phyloP scores from a whole-genome alignment of 1,140 invertebrate genomes.

The Pomacea maculata region DNA sequence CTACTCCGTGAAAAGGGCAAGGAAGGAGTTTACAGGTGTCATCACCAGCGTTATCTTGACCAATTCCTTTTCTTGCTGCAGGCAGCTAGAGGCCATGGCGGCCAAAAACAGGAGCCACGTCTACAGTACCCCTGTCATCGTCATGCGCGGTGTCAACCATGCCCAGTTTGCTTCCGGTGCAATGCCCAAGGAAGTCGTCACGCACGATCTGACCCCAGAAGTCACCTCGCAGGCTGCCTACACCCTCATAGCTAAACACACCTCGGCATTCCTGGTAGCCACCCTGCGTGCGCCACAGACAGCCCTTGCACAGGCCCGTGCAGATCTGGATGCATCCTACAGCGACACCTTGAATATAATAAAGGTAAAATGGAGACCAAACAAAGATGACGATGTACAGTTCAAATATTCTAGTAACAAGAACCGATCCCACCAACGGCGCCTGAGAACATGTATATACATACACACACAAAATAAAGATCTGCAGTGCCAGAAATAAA shows the following conservation, averaged over 20 bases:
- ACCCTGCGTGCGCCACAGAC: constrained; percentile 21
- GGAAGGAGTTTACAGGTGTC: too few species aligned
- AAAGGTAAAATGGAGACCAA: constrained; percentile 18
- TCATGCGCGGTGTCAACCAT: constrained; percentile 38
- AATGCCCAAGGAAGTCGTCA: constrained; percentile 36
- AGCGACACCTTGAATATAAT: constrained; percentile 22
- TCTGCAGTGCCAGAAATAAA: neutral
- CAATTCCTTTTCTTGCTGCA: neutral
- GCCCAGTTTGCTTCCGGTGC: constrained; percentile 43
- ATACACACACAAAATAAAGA: neutral
- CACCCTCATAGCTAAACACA: constrained; percentile 24
- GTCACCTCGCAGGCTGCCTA: constrained; percentile 28
- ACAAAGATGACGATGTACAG: too few species aligned
- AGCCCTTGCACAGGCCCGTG: neutral
- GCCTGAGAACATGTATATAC: neutral
- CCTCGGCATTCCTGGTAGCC: constrained; percentile 28
- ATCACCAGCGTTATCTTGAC: too few species aligned
- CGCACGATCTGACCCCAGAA: constrained; percentile 35
- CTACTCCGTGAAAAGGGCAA: too few species aligned
- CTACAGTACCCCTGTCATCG: constrained; percentile 37
- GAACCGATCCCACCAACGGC: neutral
- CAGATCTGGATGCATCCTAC: constrained; percentile 16
- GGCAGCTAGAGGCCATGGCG: constrained; percentile 30
- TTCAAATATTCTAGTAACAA: too few species aligned
- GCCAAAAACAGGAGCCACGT: constrained; percentile 8